phyloP scores from a whole-genome alignment of 1,140 invertebrate genomes.

The Laupala kohalensis region DNA sequence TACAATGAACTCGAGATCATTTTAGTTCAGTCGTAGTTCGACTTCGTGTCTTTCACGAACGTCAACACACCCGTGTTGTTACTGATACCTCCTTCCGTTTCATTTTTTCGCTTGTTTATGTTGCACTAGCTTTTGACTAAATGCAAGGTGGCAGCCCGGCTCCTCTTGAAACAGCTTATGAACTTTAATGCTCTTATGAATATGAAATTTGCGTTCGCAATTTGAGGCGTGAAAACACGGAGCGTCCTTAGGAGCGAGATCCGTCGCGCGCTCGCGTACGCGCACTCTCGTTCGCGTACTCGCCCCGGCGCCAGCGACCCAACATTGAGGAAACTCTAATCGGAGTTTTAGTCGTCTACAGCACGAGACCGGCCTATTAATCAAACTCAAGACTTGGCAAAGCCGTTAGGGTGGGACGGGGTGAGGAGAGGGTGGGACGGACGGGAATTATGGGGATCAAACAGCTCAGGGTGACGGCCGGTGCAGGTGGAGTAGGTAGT shows the following conservation, averaged over 20 bases:
- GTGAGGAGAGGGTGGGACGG: background rate
- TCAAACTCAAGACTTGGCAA: background rate
- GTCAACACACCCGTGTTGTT: no score
- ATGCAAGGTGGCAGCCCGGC: background rate
- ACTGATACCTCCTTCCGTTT: background rate
- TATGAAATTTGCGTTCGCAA: background rate
- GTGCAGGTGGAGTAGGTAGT: background rate
- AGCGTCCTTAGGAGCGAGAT: no score
- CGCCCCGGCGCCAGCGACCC: no score
- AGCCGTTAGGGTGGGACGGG: background rate
- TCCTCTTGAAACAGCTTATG: background rate
- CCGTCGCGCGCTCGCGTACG: background rate
- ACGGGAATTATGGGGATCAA: no score
- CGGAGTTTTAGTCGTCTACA: background rate
- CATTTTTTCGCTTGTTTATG: background rate
- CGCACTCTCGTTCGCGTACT: no score
- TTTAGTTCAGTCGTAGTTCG: no score
- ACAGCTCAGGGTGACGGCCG: no score
- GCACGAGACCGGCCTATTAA: background rate
- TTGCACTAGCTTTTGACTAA: background rate
- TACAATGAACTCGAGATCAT: no score
- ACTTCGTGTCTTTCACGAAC: no score
- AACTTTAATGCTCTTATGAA: background rate
- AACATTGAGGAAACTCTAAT: background rate
- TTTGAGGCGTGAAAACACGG: background rate